Base-by-base conservation (phyloP, 2,797 vertebrate genomes). In the Rachycentron canadum region DNA sequence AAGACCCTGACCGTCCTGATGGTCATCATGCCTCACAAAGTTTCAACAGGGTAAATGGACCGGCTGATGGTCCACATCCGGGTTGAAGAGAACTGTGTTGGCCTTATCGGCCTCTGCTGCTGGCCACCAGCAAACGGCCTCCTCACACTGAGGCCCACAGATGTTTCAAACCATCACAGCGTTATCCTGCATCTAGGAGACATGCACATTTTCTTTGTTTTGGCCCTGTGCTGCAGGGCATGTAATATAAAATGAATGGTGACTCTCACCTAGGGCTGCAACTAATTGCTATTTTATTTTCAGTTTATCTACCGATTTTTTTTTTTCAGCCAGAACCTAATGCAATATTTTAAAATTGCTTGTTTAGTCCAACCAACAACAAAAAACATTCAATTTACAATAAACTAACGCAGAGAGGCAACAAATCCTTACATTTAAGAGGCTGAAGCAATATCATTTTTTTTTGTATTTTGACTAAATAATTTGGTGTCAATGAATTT, bases 11-110 rank as follows among this genome's bases (percentile, higher is more conserved):
- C 49, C 60, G 28, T 82, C 74, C 56, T 16, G 36, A 79, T 38
- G 82, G 86, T 83, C 84, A 90, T 89, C 83, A 92, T 82, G 90
- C 88, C 72, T 93, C 91, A 88, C 52, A 67, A 88, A 79, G 59
- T 85, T 84, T 89, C 83, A 91, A 91, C 87, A 2, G 88, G 76
- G 77, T 88, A 88, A 93, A 89, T 82, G 79, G 89, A 91, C 81
- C 86, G 40, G 76, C 55, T 86, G 85, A 85, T 67, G 69, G 84
- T 79, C 80, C 68, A 69, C 83, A 94, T 95, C 94, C 93, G 90
- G 94, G 92, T 90, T 80, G 79, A 84, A 34, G 66, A 75, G 72
- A 84, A 26, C 84, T 32, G 40, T 25, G 14, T 76, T 5, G 47
- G 38, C 53, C 67, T 38, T 13, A 43, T 76, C 52, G 67, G 50